These are phyloP conservation scores for Papilio helenus DNA, from an alignment of 1,140 invertebrate species.

Conservation along the genomic window DNA sequence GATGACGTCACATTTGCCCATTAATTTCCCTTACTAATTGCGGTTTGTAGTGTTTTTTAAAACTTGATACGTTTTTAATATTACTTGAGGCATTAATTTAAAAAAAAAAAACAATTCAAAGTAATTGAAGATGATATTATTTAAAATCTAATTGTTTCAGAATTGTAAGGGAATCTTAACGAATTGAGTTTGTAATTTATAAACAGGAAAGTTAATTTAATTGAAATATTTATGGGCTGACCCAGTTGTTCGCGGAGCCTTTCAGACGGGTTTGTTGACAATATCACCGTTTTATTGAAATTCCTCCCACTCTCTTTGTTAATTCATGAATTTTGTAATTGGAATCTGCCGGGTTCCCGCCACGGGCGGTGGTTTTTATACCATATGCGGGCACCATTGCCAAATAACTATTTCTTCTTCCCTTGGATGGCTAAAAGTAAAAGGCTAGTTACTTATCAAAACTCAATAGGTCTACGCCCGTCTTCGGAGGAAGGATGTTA, in stretches of 20 bases:
- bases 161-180: background rate
- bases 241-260: background rate
- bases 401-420: too few relatives aligned
- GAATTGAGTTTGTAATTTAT: constrained; percentile 13
- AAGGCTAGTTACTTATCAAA: too few relatives aligned
- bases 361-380: background rate
- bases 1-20: background rate
- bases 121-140: background rate
- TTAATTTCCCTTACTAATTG: too few relatives aligned
- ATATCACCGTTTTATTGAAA: background rate
- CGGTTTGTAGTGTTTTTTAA: too few relatives aligned
- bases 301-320: background rate
- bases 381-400: too few relatives aligned
- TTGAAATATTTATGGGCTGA: background rate
- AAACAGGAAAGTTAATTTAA: background rate
- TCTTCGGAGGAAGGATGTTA: too few relatives aligned
- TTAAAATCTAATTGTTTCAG: background rate
- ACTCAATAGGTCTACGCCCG: too few relatives aligned
- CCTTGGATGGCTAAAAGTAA: too few relatives aligned
- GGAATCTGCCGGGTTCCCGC: background rate
- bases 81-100: background rate
- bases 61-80: background rate
- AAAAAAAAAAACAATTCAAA: background rate
- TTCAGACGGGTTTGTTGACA: background rate
- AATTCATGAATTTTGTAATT: background rate